phyloP scores from a whole-genome alignment of 2,888 invertebrate species.

The Junonia oenone region DNA sequence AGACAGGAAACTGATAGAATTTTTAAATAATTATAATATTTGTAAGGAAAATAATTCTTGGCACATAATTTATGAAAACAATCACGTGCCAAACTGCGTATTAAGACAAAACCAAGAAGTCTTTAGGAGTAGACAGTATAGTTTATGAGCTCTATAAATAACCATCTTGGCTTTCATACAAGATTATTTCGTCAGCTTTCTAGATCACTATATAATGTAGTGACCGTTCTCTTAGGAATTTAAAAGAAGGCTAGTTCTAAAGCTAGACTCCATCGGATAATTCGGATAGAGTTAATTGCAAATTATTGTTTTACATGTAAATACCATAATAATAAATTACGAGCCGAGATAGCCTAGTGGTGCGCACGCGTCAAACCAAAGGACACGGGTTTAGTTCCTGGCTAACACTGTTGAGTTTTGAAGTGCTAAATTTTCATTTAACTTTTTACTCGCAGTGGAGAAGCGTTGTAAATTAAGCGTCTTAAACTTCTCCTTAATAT shows the following conservation, averaged over 20 bases:
- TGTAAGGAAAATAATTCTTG: slow-evolving; percentile 18
- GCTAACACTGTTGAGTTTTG: too few relatives aligned
- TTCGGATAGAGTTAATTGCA: neutral
- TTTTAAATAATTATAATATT: slow-evolving; percentile 7
- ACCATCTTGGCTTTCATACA: slow-evolving; percentile 22
- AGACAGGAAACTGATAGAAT: slow-evolving; percentile 38
- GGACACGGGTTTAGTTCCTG: too few relatives aligned
- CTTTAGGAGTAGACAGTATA: neutral
- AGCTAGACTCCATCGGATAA: neutral
- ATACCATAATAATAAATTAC: too few relatives aligned
- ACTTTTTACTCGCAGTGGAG: too few relatives aligned
- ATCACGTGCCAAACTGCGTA: slow-evolving; percentile 18
- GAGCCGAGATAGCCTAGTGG: too few relatives aligned
- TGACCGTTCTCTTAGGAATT: neutral
- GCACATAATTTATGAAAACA: slow-evolving; percentile 8
- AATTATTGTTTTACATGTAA: too few relatives aligned
- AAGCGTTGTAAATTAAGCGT: too few relatives aligned
- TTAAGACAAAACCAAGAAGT: neutral
- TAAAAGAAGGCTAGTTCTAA: neutral
- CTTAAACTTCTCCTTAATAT: too few relatives aligned
- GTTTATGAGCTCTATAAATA: slow-evolving; percentile 21
- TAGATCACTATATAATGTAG: slow-evolving; percentile 19
- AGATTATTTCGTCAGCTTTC: slow-evolving; percentile 18
- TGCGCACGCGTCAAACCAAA: too few relatives aligned
- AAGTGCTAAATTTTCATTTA: too few relatives aligned